These are phyloP conservation scores for Agriopis leucophaearia DNA, from an alignment of 2,888 invertebrate species.

Conservation along the genomic window DNA sequence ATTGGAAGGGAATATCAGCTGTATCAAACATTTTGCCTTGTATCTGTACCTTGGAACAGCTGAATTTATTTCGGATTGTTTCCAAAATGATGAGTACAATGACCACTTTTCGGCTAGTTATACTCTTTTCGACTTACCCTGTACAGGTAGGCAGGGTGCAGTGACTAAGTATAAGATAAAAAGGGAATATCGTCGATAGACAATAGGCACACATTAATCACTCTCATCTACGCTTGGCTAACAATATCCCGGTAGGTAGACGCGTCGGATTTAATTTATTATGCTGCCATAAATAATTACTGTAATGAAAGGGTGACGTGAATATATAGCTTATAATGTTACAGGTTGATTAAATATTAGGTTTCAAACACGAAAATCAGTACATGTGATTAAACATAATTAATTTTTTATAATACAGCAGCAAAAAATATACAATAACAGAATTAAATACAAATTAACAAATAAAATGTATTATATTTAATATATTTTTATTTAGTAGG, in stretches of 20 bases:
- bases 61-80: too few species aligned
- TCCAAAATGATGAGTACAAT: too few species aligned
- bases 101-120: too few species aligned
- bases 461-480: too few species aligned
- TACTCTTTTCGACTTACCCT: too few species aligned
- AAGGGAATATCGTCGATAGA: constrained; percentile 9
- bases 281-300: constrained; percentile 23
- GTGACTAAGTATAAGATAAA: not conserved
- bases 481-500: too few species aligned
- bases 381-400: not conserved
- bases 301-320: constrained; percentile 21
- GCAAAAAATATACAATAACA: not conserved
- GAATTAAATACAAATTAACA: not conserved
- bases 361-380: not conserved
- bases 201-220: constrained; percentile 25
- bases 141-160: too few species aligned
- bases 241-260: constrained; percentile 15
- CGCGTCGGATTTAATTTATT: constrained; percentile 21
- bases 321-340: constrained; percentile 7
- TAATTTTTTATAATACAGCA: not conserved
- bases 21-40: too few species aligned
- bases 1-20: too few species aligned
- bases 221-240: constrained; percentile 2
- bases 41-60: too few species aligned
- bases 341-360: constrained; percentile 1